A percentile compares a stretch with the other conserved stretches of the same genome.
Conservation (phyloP, 2,113 vertebrate genomes). For the Pterocles orientalis region DNA sequence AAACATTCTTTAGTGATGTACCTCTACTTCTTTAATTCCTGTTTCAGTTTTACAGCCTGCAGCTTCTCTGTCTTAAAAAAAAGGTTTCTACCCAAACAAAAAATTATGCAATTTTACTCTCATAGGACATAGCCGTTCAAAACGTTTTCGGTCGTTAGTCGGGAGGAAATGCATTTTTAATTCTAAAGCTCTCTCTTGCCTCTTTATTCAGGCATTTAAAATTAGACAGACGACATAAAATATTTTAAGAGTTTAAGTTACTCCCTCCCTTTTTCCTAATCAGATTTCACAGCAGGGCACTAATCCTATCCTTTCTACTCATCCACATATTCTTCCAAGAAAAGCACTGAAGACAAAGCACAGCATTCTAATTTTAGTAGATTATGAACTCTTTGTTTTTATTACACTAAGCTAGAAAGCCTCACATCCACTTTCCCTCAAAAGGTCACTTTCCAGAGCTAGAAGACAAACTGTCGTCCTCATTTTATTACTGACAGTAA, state of each 20-base stretch:
- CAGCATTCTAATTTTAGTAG: slow-evolving; percentile 6
- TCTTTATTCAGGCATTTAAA: slow-evolving; percentile 38
- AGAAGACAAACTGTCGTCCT: not conserved
- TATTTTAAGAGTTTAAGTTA: slow-evolving; percentile 33
- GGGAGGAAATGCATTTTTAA: not conserved
- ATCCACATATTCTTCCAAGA: slow-evolving; percentile 29
- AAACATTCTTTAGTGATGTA: not conserved
- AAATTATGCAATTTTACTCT: not conserved
- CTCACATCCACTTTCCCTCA: not conserved
- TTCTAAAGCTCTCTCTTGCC: not conserved
- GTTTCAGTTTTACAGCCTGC: not conserved
- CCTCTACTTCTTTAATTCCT: not conserved
- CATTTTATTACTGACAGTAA: not conserved
- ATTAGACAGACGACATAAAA: slow-evolving; percentile 22
- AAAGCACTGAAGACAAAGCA: slow-evolving; percentile 37
- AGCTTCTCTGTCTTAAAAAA: not conserved
- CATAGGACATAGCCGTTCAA: not conserved
- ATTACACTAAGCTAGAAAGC: not conserved
- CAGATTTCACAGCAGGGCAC: slow-evolving; percentile 41
- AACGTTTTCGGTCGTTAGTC: not conserved
- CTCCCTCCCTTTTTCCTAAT: slow-evolving; percentile 32
- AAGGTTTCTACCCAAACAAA: not conserved
- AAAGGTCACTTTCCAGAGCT: slow-evolving; percentile 1
- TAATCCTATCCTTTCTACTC: slow-evolving; percentile 42
- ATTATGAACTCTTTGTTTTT: not conserved